These are phyloP conservation scores for Channa argus DNA, from an alignment of 2,113 vertebrate species.

Conservation along the genomic window DNA sequence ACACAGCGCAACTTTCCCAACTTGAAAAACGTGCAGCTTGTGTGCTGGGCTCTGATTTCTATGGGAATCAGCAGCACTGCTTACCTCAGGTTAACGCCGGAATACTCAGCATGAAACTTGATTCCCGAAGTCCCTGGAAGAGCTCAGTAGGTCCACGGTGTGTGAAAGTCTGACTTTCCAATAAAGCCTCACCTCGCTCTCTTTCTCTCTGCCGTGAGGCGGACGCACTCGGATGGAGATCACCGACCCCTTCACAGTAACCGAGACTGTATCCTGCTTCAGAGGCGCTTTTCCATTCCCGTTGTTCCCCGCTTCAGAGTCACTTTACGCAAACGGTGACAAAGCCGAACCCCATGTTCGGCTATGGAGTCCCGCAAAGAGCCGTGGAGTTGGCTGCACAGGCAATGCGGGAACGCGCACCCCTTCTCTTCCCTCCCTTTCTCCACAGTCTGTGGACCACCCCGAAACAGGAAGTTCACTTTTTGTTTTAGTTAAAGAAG, in stretches of 20 bases:
- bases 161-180: constrained; percentile 77
- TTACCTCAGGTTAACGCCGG: constrained; percentile 72
- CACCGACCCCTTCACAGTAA: constrained; percentile 52
- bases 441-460: constrained; percentile 86
- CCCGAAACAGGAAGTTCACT: constrained; percentile 90
- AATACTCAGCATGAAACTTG: constrained; percentile 77
- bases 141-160: constrained; percentile 61
- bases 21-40: background rate
- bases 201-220: constrained; percentile 53
- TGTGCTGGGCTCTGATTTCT: constrained; percentile 16
- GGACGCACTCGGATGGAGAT: constrained; percentile 78
- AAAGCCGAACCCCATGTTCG: constrained; percentile 81
- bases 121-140: constrained; percentile 74
- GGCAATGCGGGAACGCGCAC: constrained; percentile 82
- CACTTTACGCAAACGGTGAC: constrained; percentile 60
- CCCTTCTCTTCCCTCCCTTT: constrained; percentile 74
- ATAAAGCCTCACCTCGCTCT: constrained; percentile 74
- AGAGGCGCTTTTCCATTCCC: constrained; percentile 46
- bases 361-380: constrained; percentile 77
- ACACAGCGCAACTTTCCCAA: background rate
- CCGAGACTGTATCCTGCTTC: constrained; percentile 59
- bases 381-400: constrained; percentile 77
- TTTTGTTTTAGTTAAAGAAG: constrained; percentile 85
- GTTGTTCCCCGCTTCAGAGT: constrained; percentile 46
- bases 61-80: constrained; percentile 10